Percentiles rank a stretch among this genome's conserved stretches.
Evolutionary conservation across 1,140 invertebrate species (phyloP).

Genomic region (Ephestia elutella): DNA sequence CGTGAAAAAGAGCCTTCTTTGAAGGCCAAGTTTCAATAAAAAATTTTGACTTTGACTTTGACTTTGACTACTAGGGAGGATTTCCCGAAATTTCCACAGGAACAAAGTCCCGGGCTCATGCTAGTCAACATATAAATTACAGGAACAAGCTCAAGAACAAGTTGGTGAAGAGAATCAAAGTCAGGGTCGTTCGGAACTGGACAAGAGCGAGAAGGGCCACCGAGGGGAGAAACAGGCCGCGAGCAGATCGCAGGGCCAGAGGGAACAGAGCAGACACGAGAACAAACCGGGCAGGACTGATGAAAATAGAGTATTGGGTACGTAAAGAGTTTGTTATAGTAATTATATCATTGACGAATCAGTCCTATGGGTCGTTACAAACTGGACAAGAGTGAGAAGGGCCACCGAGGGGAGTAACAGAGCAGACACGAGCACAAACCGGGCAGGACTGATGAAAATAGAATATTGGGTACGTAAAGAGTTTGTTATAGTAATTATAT

Average conservation of each 20-base stretch:
- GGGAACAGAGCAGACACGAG: conserved; percentile 54
- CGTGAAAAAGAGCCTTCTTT: no score
- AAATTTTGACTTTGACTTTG: no score
- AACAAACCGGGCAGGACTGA: conserved; percentile 77
- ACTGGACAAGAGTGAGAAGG: conserved; percentile 75
- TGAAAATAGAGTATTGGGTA: conserved; percentile 78
- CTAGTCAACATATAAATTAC: no score
- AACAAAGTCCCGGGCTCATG: no score
- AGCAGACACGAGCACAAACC: conserved; percentile 73
- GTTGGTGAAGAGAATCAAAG: conserved; percentile 77
- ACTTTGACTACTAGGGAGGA: no score
- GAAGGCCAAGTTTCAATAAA: no score
- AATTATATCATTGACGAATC: no score
- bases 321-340: no score
- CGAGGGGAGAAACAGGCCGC: conserved; percentile 74
- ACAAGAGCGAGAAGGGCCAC: conserved; percentile 77
- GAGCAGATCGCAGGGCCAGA: conserved; percentile 34
- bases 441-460: conserved; percentile 76
- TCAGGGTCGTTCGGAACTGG: conserved; percentile 76
- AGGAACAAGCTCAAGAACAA: conserved; percentile 72
- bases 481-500: no score
- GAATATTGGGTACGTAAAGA: conserved; percentile 77
- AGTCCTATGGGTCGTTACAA: conserved; percentile 78
- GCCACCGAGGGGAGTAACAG: conserved; percentile 76
- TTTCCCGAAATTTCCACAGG: no score